Conservation (phyloP, 2,797 vertebrate species). For the Syngnathus rostellatus region DNA sequence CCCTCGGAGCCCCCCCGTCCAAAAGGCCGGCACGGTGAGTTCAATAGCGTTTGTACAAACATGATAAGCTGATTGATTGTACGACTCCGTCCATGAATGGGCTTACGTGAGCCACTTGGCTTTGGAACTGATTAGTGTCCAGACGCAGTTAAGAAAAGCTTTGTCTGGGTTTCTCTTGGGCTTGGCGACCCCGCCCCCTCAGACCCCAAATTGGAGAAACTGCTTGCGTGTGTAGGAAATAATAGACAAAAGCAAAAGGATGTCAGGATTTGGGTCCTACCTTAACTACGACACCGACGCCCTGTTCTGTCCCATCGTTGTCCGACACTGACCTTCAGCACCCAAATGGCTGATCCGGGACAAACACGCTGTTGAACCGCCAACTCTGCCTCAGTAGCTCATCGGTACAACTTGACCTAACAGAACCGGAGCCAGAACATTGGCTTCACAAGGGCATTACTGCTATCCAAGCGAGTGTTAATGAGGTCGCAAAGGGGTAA, state of each 20-base stretch:
- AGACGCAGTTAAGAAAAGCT: constrained; percentile 33
- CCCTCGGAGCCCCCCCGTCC: constrained; percentile 45
- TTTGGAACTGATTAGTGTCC: constrained; percentile 41
- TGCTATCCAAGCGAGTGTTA: constrained; percentile 1
- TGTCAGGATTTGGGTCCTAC: neutral
- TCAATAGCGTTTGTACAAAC: neutral
- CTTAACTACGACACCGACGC: too few relatives aligned
- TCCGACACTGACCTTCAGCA: neutral
- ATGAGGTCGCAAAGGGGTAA: constrained; percentile 15
- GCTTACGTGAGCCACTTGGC: constrained; percentile 21
- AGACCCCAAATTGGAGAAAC: neutral
- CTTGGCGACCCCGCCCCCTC: neutral
- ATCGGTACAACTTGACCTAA: neutral
- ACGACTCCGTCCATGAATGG: constrained; percentile 31
- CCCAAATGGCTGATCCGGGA: neutral
- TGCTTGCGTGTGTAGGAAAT: neutral
- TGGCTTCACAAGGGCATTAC: neutral
- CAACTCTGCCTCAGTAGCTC: neutral
- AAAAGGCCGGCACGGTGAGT: constrained; percentile 47
- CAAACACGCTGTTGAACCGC: neutral
- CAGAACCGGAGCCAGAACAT: constrained; percentile 2
- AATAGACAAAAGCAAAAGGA: neutral
- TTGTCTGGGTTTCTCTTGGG: neutral
- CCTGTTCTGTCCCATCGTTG: neutral
- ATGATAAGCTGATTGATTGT: constrained; percentile 29